Conservation (phyloP, 2,888 invertebrate genomes). For the Dryadula phaetusa region DNA sequence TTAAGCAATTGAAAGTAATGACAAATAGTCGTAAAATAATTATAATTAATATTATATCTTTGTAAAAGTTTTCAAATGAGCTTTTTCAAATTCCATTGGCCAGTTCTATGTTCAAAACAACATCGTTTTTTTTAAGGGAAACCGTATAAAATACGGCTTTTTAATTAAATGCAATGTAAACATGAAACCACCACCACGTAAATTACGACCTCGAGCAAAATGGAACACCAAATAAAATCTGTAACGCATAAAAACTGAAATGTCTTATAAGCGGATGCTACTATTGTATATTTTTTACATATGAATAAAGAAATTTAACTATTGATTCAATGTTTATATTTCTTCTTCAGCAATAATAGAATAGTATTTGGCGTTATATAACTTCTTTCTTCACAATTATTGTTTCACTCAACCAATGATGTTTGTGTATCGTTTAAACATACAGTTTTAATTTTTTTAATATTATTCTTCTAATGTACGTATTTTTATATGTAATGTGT, state of each 20-base stretch:
- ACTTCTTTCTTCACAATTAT: too few relatives aligned
- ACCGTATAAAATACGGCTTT: slow-evolving; percentile 56
- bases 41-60: too few relatives aligned
- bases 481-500: too few relatives aligned
- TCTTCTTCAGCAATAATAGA: too few relatives aligned
- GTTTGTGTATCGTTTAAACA: too few relatives aligned
- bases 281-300: slow-evolving; percentile 1
- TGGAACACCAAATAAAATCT: slow-evolving; percentile 35
- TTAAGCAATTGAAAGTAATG: too few relatives aligned
- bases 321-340: neutral
- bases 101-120: slow-evolving; percentile 34
- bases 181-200: slow-evolving; percentile 56
- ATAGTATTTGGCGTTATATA: too few relatives aligned
- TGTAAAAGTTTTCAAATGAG: neutral
- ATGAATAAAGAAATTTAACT: neutral
- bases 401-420: too few relatives aligned
- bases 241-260: slow-evolving; percentile 26
- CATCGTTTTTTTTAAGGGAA: slow-evolving; percentile 42
- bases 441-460: too few relatives aligned
- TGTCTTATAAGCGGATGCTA: slow-evolving; percentile 6
- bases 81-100: slow-evolving; percentile 24
- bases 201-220: slow-evolving; percentile 57
- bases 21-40: too few relatives aligned
- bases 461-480: too few relatives aligned
- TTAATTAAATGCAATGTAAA: slow-evolving; percentile 74